A percentile compares a stretch with the other conserved stretches of the same genome.
phyloP scores from a whole-genome alignment of 1,140 invertebrate genomes.

The Asbolus verrucosus region DNA sequence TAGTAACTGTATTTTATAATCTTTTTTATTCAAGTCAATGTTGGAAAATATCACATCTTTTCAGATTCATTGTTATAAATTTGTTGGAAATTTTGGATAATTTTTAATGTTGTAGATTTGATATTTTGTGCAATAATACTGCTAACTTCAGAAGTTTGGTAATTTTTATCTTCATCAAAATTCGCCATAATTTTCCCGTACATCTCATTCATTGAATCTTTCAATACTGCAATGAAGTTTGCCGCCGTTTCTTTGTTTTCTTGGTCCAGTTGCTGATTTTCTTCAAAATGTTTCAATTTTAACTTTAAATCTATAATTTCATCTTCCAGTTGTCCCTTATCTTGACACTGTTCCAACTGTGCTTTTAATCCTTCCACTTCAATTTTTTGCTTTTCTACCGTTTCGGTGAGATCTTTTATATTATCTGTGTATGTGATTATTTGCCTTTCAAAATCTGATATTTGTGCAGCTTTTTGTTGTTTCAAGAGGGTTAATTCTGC shows the following conservation, averaged over 20 bases:
- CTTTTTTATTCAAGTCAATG: too few relatives aligned
- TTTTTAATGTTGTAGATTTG: constrained; percentile 48
- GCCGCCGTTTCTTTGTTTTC: constrained; percentile 38
- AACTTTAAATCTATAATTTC: constrained; percentile 33
- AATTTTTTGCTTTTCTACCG: constrained; percentile 29
- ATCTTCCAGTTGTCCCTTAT: constrained; percentile 2
- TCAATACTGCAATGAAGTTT: constrained; percentile 32
- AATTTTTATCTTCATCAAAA: constrained; percentile 38
- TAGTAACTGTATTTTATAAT: too few relatives aligned
- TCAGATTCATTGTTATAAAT: not conserved
- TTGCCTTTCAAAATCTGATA: constrained; percentile 27
- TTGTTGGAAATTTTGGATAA: constrained; percentile 45
- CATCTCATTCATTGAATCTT: constrained; percentile 50
- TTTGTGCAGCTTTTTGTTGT: constrained; percentile 4
- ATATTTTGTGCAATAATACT: constrained; percentile 41
- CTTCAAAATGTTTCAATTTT: constrained; percentile 38
- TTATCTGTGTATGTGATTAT: not conserved
- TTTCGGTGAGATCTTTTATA: constrained; percentile 9
- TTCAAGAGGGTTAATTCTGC: not conserved
- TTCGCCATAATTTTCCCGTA: constrained; percentile 44
- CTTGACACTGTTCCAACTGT: not conserved
- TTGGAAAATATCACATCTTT: constrained; percentile 16
- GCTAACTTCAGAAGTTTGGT: constrained; percentile 35
- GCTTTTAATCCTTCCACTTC: constrained; percentile 33
- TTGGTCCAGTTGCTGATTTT: constrained; percentile 1